Evolutionary conservation across 2,113 vertebrate genomes (phyloP).

Genomic region (Centrocercus urophasianus): DNA sequence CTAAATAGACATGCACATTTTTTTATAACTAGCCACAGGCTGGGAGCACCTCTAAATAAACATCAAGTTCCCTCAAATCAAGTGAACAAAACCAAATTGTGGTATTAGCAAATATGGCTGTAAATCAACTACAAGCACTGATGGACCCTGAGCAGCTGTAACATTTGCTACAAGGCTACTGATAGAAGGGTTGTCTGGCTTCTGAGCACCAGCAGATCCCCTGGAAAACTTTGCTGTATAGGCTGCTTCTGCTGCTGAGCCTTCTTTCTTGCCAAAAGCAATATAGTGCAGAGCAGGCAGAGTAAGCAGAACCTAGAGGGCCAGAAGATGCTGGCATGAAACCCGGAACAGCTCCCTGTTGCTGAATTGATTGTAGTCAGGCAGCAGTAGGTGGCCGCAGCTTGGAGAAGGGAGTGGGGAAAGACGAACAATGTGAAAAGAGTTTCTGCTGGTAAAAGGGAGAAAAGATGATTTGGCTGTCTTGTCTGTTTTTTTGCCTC

Average conservation of each 20-base stretch:
- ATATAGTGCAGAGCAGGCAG: neutral
- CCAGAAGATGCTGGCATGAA: neutral
- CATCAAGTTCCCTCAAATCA: neutral
- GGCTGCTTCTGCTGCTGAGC: neutral
- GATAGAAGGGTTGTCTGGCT: neutral
- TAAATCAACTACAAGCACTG: neutral
- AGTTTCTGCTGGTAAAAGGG: neutral
- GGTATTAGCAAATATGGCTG: neutral
- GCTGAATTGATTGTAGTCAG: neutral
- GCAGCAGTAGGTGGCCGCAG: neutral
- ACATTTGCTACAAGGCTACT: neutral
- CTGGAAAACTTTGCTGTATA: neutral
- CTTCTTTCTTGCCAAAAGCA: neutral
- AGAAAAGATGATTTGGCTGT: neutral
- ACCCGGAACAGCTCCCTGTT: rapidly evolving
- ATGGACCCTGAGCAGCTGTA: neutral
- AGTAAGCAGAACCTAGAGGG: neutral
- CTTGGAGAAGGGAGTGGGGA: neutral
- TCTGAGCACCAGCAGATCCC: neutral
- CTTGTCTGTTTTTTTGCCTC: neutral
- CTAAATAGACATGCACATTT: neutral
- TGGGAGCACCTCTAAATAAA: neutral
- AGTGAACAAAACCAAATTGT: neutral
- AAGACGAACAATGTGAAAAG: neutral
- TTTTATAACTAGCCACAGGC: neutral